phyloP scores from a whole-genome alignment of 2,797 vertebrate genomes.

The Paguma larvata region DNA sequence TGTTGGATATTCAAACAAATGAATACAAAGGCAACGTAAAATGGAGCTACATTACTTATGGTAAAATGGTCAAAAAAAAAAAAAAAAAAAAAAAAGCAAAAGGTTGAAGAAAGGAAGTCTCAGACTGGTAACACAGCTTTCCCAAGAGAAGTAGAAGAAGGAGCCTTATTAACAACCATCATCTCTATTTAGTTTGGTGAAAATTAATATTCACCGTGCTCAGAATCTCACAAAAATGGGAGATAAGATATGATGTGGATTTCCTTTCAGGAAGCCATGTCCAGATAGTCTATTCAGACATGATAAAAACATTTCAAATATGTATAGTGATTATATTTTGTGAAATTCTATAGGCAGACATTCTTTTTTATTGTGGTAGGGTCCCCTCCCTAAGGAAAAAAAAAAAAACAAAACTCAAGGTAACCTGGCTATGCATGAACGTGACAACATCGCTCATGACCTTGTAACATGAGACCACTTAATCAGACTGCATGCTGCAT shows the following conservation, averaged over 20 bases:
- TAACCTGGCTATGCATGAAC: too few species aligned
- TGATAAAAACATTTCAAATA: neutral
- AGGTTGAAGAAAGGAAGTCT: neutral
- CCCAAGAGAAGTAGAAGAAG: neutral
- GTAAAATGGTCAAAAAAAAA: neutral
- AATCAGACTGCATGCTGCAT: too few species aligned
- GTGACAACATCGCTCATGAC: too few species aligned
- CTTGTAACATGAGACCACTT: too few species aligned
- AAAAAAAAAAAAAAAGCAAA: neutral
- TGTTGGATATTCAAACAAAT: neutral
- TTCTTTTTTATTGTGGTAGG: neutral
- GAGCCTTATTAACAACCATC: neutral
- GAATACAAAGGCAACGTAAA: neutral
- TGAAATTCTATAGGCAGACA: neutral
- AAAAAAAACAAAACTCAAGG: too few species aligned
- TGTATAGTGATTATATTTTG: neutral
- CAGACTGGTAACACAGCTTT: neutral
- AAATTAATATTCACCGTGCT: neutral
- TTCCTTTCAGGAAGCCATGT: neutral
- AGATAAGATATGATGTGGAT: neutral
- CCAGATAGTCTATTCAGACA: neutral
- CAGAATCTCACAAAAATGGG: neutral
- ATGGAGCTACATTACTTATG: neutral
- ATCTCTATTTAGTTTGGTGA: neutral
- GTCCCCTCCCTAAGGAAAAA: too few species aligned